Percentiles rank a stretch among this genome's conserved stretches.
phyloP scores from a whole-genome alignment of 2,888 invertebrate species.

The Apamea sordens region DNA sequence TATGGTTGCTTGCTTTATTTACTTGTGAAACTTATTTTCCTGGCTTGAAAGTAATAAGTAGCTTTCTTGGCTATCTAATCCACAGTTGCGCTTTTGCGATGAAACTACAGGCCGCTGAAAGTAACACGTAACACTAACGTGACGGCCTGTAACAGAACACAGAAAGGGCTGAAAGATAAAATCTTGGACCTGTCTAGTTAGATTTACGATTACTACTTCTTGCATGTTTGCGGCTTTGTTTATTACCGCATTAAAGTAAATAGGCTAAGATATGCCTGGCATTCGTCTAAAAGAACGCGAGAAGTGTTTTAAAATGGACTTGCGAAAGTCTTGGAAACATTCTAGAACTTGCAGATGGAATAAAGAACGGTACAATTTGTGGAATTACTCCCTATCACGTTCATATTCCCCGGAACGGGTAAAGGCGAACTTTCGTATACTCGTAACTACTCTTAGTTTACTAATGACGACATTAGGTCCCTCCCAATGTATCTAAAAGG shows the following conservation, averaged over 20 bases:
- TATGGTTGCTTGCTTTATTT: not conserved
- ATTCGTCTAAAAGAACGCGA: constrained; percentile 45
- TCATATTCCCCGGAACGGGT: constrained; percentile 25
- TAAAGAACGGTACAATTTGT: constrained; percentile 26
- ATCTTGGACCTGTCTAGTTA: constrained; percentile 52
- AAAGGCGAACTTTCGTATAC: constrained; percentile 44
- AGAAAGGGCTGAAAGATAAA: constrained; percentile 56
- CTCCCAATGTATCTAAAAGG: constrained; percentile 35
- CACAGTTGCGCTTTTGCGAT: constrained; percentile 17
- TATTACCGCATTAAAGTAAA: constrained; percentile 56
- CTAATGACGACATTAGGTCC: constrained; percentile 53
- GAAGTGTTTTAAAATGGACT: constrained; percentile 35
- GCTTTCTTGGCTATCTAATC: not conserved
- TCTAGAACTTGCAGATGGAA: constrained; percentile 23
- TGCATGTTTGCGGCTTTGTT: constrained; percentile 54
- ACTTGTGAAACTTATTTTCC: not conserved
- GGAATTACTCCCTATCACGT: constrained; percentile 37
- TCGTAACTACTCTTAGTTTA: constrained; percentile 41
- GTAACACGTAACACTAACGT: constrained; percentile 52
- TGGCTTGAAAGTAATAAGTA: not conserved
- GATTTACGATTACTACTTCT: constrained; percentile 59
- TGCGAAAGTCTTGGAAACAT: constrained; percentile 20
- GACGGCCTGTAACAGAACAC: constrained; percentile 44
- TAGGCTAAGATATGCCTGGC: constrained; percentile 52
- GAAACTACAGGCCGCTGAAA: constrained; percentile 10